Evolutionary conservation across 1,140 invertebrate species (phyloP).

Genomic region (Scaptodrosophila lebanonensis): DNA sequence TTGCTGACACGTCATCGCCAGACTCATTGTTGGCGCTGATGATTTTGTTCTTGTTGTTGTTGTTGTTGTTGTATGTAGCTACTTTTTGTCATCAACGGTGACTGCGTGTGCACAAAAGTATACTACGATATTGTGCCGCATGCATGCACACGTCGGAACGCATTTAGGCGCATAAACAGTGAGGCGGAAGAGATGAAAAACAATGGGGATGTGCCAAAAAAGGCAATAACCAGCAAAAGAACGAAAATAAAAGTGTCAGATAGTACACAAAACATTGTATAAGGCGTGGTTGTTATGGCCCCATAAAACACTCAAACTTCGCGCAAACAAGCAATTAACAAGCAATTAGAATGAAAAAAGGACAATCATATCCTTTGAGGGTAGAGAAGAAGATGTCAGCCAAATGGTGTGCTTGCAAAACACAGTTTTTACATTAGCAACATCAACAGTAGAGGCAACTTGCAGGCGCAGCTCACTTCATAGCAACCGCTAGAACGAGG

Average conservation of each 20-base stretch:
- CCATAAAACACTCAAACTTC: conserved; percentile 40
- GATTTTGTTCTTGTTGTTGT: too few species aligned
- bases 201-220: not conserved
- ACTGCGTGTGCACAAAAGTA: too few species aligned
- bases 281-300: not conserved
- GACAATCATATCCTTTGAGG: too few species aligned
- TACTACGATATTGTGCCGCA: too few species aligned
- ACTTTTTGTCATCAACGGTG: too few species aligned
- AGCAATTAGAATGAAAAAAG: conserved; percentile 21
- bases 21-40: too few species aligned
- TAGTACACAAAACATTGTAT: conserved; percentile 1
- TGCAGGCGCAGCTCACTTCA: not conserved
- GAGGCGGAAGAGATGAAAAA: not conserved
- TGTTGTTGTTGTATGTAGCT: too few species aligned
- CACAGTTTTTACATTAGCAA: too few species aligned
- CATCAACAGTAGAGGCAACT: too few species aligned
- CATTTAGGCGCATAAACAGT: too few species aligned
- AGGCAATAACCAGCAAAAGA: conserved; percentile 10
- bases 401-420: too few species aligned
- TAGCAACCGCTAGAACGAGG: not conserved
- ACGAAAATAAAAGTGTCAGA: conserved; percentile 1
- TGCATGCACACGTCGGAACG: too few species aligned
- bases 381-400: conserved; percentile 31
- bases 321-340: conserved; percentile 66
- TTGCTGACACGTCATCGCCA: not conserved